These are phyloP conservation scores for Melinaea menophilus DNA, from an alignment of 2,888 invertebrate species.

Conservation along the genomic window DNA sequence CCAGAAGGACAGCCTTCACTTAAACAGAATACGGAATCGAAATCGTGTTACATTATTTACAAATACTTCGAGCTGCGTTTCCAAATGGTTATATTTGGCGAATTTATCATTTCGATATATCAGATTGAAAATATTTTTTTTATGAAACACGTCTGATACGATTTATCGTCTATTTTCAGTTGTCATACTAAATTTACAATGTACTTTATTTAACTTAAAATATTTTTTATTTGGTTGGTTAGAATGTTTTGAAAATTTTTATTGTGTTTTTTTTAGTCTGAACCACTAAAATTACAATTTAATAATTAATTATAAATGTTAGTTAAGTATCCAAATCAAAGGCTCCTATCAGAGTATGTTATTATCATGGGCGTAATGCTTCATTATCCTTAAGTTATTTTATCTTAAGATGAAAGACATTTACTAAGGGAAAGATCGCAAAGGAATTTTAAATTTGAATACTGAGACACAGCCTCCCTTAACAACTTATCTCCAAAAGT, in stretches of 20 bases:
- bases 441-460: constrained; percentile 28
- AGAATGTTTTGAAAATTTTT: too few relatives aligned
- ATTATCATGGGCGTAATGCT: constrained; percentile 45
- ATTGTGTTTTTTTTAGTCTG: too few relatives aligned
- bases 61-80: constrained; percentile 11
- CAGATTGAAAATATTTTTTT: neutral
- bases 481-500: neutral
- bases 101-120: neutral
- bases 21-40: constrained; percentile 15
- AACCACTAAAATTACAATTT: too few relatives aligned
- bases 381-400: constrained; percentile 55
- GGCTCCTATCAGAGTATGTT: constrained; percentile 59
- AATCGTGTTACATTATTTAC: constrained; percentile 20
- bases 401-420: constrained; percentile 48
- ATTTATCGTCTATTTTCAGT: neutral
- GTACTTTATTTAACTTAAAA: too few relatives aligned
- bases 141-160: neutral
- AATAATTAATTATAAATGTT: too few relatives aligned
- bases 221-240: too few relatives aligned
- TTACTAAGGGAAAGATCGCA: constrained; percentile 38
- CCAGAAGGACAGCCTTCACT: constrained; percentile 17
- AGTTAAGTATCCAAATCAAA: constrained; percentile 57
- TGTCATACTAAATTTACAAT: too few relatives aligned
- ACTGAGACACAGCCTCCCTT: constrained; percentile 13
- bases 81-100: constrained; percentile 15